Evolutionary conservation across 2,113 vertebrate species (phyloP).

Genomic region (Oenanthe melanoleuca): DNA sequence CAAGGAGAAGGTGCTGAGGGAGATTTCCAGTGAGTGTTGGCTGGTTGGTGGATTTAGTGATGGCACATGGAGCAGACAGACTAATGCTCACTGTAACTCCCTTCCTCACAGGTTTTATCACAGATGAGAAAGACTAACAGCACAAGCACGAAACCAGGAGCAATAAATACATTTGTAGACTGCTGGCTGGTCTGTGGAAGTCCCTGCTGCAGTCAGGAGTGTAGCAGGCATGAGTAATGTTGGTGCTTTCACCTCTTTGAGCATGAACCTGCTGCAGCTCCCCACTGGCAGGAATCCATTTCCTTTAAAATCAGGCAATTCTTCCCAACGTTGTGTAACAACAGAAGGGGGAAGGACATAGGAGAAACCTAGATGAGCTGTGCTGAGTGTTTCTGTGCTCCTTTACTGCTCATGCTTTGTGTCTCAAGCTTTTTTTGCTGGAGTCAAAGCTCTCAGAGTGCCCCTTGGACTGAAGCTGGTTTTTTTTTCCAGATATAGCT

Average conservation of each 20-base stretch:
- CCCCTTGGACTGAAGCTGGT: not conserved
- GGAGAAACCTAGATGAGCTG: not conserved
- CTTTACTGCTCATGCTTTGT: not conserved
- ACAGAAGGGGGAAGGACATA: not conserved
- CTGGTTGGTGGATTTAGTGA: fast-evolving
- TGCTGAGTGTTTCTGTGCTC: not conserved
- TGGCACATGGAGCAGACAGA: not conserved
- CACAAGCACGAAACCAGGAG: not conserved
- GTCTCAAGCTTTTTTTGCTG: not conserved
- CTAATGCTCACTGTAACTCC: not conserved
- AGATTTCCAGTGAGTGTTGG: not conserved
- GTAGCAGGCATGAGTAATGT: not conserved
- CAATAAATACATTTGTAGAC: not conserved
- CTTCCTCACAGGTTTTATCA: not conserved
- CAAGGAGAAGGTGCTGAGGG: not conserved
- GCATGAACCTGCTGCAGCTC: not conserved
- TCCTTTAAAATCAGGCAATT: not conserved
- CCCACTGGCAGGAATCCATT: not conserved
- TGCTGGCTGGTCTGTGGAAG: not conserved
- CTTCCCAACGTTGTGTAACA: not conserved
- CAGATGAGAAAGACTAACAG: not conserved
- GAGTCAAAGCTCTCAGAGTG: not conserved
- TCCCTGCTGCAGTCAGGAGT: not conserved
- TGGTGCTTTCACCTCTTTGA: not conserved
- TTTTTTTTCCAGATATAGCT: not conserved